phyloP scores from a whole-genome alignment of 2,797 vertebrate species.

The Anguilla marmorata region DNA sequence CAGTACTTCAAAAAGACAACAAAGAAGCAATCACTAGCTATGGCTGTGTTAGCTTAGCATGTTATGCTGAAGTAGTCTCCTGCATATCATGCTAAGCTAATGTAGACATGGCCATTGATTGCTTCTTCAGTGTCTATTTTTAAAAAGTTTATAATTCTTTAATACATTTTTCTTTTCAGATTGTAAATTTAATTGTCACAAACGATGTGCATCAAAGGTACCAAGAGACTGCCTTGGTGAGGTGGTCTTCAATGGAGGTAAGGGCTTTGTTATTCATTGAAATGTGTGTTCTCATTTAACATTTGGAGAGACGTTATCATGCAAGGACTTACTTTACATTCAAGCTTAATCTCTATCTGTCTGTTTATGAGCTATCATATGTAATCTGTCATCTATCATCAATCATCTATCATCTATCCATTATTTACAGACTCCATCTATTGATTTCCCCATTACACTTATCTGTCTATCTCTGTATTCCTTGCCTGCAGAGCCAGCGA shows the following conservation, averaged over 20 bases:
- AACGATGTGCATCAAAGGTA: conserved; percentile 95
- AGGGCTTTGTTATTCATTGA: conserved; percentile 24
- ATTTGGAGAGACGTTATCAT: not conserved
- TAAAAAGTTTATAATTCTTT: not conserved
- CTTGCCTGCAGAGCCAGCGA: conserved; percentile 80
- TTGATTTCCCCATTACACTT: too few relatives aligned
- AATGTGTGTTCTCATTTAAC: not conserved
- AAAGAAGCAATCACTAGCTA: not conserved
- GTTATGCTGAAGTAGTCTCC: not conserved
- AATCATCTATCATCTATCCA: too few relatives aligned
- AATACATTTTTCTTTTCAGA: conserved; percentile 66
- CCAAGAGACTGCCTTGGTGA: conserved; percentile 96
- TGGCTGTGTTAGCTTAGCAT: not conserved
- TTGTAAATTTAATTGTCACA: conserved; percentile 97
- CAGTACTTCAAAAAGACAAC: not conserved
- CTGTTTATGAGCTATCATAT: too few relatives aligned
- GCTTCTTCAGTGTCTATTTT: not conserved
- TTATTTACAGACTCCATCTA: too few relatives aligned
- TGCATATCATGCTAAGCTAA: not conserved
- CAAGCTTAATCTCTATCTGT: not conserved
- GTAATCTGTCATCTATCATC: not conserved
- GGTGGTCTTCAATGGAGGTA: conserved; percentile 94
- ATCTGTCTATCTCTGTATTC: not conserved
- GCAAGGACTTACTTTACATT: not conserved
- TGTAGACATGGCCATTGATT: too few relatives aligned